Evolutionary conservation across 2,888 invertebrate genomes (phyloP).

Genomic region (Belgica antarctica): DNA sequence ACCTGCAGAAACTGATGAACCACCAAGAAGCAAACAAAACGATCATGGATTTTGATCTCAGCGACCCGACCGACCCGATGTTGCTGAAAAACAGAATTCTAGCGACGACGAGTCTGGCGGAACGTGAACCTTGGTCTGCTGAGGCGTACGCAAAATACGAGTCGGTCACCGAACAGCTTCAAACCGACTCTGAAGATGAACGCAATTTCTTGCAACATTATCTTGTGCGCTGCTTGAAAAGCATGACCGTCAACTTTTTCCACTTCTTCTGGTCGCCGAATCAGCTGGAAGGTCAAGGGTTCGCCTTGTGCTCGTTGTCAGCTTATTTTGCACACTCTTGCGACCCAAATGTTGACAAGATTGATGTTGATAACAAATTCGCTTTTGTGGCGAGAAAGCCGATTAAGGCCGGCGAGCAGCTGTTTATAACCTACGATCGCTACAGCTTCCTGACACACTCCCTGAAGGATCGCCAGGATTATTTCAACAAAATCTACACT

Average conservation of each 20-base stretch:
- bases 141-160: slow-evolving; percentile 38
- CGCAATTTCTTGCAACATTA: slow-evolving; percentile 18
- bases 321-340: slow-evolving; percentile 88
- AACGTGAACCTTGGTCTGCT: slow-evolving; percentile 36
- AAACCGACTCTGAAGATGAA: slow-evolving; percentile 9
- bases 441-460: slow-evolving; percentile 52
- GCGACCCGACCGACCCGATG: neutral
- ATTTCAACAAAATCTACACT: slow-evolving; percentile 65
- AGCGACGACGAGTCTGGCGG: slow-evolving; percentile 31
- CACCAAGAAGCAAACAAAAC: slow-evolving; percentile 19
- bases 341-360: slow-evolving; percentile 66
- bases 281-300: slow-evolving; percentile 8
- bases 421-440: slow-evolving; percentile 77
- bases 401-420: slow-evolving; percentile 68
- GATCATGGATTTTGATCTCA: slow-evolving; percentile 37
- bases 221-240: slow-evolving; percentile 23
- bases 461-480: slow-evolving; percentile 58
- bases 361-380: slow-evolving; percentile 39
- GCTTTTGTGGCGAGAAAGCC: slow-evolving; percentile 61
- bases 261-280: slow-evolving; percentile 35
- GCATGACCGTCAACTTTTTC: slow-evolving; percentile 41
- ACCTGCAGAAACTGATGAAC: slow-evolving; percentile 26
- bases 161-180: neutral
- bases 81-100: slow-evolving; percentile 27
- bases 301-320: slow-evolving; percentile 55